These are phyloP conservation scores for Acropora tenuis DNA, from an alignment of 64 coral and sea anemone genomes.

Conservation along the genomic window DNA sequence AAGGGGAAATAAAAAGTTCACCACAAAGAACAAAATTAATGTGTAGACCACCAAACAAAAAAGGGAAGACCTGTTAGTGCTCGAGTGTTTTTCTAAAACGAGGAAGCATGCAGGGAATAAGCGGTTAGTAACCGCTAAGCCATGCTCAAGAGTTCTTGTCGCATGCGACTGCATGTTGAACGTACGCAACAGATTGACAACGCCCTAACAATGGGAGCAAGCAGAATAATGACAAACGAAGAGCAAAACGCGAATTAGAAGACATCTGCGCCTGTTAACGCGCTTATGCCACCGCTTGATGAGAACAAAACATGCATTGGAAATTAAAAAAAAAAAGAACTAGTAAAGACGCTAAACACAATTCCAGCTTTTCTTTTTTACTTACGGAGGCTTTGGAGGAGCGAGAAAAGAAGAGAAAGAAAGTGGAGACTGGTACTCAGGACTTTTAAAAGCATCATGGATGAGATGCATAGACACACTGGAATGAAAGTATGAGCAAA, in stretches of 20 bases:
- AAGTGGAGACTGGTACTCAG: background rate
- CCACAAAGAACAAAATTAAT: background rate
- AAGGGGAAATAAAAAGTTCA: background rate
- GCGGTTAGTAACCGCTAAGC: no score
- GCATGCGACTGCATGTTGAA: no score
- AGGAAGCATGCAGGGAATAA: background rate
- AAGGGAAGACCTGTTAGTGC: background rate
- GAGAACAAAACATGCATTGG: background rate
- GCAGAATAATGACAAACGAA: no score
- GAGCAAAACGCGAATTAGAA: background rate
- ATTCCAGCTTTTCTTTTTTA: background rate
- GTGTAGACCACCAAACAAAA: background rate
- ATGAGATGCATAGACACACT: conserved; percentile 6
- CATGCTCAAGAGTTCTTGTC: no score
- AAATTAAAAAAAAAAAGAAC: background rate
- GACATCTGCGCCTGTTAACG: no score
- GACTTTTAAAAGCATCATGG: background rate
- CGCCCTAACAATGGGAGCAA: no score
- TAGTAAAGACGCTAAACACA: background rate
- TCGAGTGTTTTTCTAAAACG: background rate
- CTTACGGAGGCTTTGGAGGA: conserved; percentile 16
- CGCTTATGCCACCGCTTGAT: background rate
- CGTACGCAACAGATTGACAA: no score
- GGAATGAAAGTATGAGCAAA: conserved; percentile 7
- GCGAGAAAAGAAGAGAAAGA: conserved; percentile 14